Evolutionary conservation across 2,113 vertebrate genomes (phyloP).

Genomic region (Pollimyrus isidori): DNA sequence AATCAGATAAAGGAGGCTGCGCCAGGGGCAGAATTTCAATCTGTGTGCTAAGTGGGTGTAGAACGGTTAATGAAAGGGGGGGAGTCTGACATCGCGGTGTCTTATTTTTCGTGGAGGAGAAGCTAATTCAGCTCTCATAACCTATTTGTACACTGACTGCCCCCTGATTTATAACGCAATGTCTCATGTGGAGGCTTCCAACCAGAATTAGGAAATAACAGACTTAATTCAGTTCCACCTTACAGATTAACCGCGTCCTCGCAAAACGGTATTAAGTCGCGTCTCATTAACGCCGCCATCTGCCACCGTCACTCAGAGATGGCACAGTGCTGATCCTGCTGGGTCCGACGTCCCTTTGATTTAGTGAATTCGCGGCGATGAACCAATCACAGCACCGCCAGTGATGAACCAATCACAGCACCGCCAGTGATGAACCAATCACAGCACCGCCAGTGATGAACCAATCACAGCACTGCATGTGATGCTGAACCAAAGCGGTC

Average conservation of each 20-base stretch:
- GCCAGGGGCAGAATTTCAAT: background rate
- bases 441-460: background rate
- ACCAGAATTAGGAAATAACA: background rate
- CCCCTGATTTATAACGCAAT: conserved; percentile 27
- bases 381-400: background rate
- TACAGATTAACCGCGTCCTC: background rate
- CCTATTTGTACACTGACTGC: conserved; percentile 27
- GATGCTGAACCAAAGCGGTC: background rate
- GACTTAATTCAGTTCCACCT: background rate
- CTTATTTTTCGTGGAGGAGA: conserved; percentile 21
- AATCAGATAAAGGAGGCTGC: conserved; percentile 15
- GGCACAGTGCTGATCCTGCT: background rate
- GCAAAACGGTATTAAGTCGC: background rate
- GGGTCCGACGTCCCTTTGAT: background rate
- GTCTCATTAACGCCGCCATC: background rate
- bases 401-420: background rate
- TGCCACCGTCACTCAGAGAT: background rate
- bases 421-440: background rate
- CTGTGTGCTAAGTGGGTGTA: conserved; percentile 27
- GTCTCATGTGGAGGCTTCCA: background rate
- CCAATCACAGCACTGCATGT: background rate
- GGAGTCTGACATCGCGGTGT: conserved; percentile 10
- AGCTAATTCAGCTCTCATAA: conserved; percentile 31
- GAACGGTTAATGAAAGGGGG: conserved; percentile 25
- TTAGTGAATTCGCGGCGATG: background rate